Evolutionary conservation across 1,140 invertebrate genomes (phyloP).

Genomic region (Aphidius ervi): DNA sequence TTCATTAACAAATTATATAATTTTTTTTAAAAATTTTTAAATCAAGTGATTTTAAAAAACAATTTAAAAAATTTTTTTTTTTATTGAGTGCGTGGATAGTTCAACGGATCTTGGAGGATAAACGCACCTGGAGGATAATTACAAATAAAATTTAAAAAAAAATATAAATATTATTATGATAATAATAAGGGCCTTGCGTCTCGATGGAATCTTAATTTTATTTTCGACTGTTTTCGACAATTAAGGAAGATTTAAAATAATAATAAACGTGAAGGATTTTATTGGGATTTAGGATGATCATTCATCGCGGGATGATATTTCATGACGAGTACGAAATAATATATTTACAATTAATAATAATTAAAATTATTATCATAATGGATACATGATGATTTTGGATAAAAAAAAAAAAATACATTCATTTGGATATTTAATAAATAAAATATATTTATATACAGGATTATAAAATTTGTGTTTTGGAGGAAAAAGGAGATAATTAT

Average conservation of each 20-base stretch:
- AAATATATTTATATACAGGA: no score
- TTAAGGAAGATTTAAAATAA: background rate
- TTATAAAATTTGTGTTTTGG: no score
- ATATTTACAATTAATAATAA: no score
- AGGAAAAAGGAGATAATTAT: no score
- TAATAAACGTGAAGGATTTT: no score
- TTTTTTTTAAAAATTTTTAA: background rate
- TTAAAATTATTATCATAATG: no score
- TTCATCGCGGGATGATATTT: no score
- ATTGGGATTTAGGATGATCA: no score
- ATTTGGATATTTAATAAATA: no score
- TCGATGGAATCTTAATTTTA: constrained; percentile 22
- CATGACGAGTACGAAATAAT: no score
- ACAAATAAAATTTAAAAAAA: constrained; percentile 22
- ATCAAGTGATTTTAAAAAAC: background rate
- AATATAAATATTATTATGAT: constrained; percentile 13
- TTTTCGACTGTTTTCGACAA: background rate
- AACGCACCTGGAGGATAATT: constrained; percentile 15
- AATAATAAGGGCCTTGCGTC: constrained; percentile 22
- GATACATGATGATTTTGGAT: no score
- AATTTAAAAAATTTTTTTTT: background rate
- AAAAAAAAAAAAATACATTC: no score
- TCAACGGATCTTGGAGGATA: constrained; percentile 7
- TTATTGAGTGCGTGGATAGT: constrained; percentile 12
- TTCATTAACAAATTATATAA: background rate